Percentiles rank a stretch among this genome's conserved stretches.
Conservation (phyloP, 2,113 vertebrate species). For the Lepidothrix coronata region DNA sequence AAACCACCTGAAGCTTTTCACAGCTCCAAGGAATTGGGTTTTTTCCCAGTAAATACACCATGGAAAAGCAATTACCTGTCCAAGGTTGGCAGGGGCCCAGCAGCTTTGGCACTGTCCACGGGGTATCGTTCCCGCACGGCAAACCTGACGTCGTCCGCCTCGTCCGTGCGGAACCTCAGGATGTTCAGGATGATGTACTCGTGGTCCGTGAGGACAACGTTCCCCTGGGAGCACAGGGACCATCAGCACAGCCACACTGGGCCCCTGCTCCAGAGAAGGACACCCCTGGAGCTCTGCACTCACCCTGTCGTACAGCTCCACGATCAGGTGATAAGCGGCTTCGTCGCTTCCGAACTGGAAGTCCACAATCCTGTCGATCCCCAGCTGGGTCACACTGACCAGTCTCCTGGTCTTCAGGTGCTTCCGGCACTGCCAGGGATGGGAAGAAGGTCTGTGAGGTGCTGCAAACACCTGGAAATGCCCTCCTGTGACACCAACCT, state of each 20-base stretch:
- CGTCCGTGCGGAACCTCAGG: conserved; percentile 89
- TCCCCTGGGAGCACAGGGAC: conserved; percentile 78
- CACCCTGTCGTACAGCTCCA: conserved; percentile 97
- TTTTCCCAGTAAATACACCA: accelerated
- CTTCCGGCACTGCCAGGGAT: conserved; percentile 87
- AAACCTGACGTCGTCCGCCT: conserved; percentile 90
- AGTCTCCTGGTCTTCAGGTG: conserved; percentile 87
- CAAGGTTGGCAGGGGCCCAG: conserved; percentile 80
- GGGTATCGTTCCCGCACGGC: conserved; percentile 93
- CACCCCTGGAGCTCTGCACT: not conserved
- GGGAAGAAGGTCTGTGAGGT: not conserved
- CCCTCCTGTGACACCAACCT: not conserved
- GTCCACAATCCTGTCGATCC: conserved; percentile 92
- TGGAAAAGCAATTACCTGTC: conserved; percentile 72
- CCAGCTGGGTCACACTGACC: conserved; percentile 87
- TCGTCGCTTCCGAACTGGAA: conserved; percentile 95
- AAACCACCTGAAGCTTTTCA: not conserved
- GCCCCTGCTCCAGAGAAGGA: not conserved
- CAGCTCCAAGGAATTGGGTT: not conserved
- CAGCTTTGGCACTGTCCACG: conserved; percentile 80
- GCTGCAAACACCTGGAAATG: not conserved
- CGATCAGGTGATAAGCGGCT: conserved; percentile 92
- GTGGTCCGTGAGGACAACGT: conserved; percentile 90
- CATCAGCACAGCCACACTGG: accelerated
- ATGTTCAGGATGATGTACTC: conserved; percentile 93